Evolutionary conservation across 2,888 invertebrate genomes (phyloP), one percentile per base, ranked within the genome.

Genomic region (Saturnia japonica): DNA sequence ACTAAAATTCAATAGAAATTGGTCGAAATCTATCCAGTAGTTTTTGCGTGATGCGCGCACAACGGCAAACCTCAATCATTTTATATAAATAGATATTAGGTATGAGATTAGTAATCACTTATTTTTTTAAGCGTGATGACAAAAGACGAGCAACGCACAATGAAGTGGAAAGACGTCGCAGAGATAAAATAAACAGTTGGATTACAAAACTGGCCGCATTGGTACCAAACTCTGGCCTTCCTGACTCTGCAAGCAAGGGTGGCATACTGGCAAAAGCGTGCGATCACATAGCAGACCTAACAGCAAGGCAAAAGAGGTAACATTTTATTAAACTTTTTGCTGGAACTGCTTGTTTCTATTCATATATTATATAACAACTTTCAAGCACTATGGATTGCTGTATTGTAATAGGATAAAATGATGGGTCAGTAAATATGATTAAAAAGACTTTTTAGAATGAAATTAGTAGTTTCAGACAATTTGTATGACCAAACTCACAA

Each of bases 171-270:
- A 95, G 99, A 79, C 94, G 99, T 75, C 95, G 99, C 67, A 94
- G 99, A 78, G 99, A 99, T 85, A 99, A 99, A 95, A 99, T 99
- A 75, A 99, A 99, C 88, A 98, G 96, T 84, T 99, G 99, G 99
- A 99, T 99, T 77, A 96, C 97, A 69, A 98, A 98, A 88, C 91
- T 99, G 72, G 97, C 98, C 1, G 91, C 98, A 85, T 96, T 99
- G 76, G 97, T 99, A 70, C 99, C 99, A 76, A 93, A 94, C 76
- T 96, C 96, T 75, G 96, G 96, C 8, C 95, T 96, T 19, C 86
- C 91, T 42, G 96, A 95, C 69, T 91, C 95, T 67, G 95, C 95
- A 68, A 99, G 98, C 84, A 99, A 99, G 94, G 99, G 99, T 22
- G 98, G 98, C 71, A 99, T 99, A 80, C 91, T 99, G 79, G 97